phyloP scores from a whole-genome alignment of 2,113 vertebrate species.

The Notarius quadriscutis region DNA sequence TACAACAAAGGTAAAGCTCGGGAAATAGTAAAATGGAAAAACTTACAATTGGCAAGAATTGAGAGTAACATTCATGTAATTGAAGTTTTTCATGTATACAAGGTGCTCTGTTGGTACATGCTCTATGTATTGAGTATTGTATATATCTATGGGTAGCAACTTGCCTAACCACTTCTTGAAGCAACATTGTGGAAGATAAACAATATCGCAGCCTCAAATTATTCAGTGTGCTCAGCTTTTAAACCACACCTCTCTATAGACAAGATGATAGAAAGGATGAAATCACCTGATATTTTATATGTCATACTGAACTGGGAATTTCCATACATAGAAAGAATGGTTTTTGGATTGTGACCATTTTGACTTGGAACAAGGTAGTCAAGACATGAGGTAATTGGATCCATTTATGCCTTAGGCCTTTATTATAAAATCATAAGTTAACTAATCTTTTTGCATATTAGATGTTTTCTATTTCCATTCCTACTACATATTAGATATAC shows the following conservation, averaged over 20 bases:
- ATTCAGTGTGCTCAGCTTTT: neutral
- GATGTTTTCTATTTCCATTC: neutral
- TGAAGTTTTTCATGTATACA: neutral
- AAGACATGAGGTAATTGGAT: neutral
- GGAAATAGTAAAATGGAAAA: constrained; percentile 1
- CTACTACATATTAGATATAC: neutral
- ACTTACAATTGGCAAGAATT: neutral
- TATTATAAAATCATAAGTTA: neutral
- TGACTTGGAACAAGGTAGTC: neutral
- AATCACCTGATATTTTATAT: neutral
- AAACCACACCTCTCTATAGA: neutral
- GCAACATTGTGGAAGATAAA: neutral
- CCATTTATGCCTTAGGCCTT: neutral
- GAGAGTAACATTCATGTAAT: neutral
- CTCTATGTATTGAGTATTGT: neutral
- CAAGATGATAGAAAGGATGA: neutral
- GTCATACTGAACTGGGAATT: neutral
- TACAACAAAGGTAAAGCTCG: constrained; percentile 6
- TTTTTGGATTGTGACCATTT: neutral
- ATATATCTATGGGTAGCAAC: neutral
- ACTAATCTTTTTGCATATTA: neutral
- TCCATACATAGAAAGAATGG: neutral
- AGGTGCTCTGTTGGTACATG: neutral
- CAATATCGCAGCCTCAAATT: constrained; percentile 4
- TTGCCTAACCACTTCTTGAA: constrained; percentile 6